A percentile compares a stretch with the other conserved stretches of the same genome.
These are phyloP conservation scores for Speoplatyrhinus poulsoni DNA, from an alignment of 2,113 vertebrate genomes.

Conservation along the genomic window DNA sequence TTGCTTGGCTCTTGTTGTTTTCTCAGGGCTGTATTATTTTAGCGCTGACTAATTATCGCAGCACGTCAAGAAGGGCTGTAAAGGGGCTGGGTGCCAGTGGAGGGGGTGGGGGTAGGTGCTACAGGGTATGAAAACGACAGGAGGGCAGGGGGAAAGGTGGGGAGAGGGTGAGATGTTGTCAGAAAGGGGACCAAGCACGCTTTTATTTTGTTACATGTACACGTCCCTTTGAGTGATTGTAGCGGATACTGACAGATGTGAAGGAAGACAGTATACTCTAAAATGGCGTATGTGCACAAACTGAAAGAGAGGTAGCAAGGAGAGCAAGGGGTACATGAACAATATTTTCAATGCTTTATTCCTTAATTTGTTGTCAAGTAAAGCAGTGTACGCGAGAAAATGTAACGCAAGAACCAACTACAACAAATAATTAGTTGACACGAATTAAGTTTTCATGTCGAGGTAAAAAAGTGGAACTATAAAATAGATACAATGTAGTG, in stretches of 20 bases:
- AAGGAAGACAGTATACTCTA: slow-evolving; percentile 28
- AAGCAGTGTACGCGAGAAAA: not conserved
- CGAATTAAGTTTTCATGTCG: too few species aligned
- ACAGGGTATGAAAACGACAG: slow-evolving; percentile 15
- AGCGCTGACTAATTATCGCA: slow-evolving; percentile 70
- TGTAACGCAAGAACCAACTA: not conserved
- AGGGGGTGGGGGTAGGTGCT: not conserved
- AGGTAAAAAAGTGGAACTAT: too few species aligned
- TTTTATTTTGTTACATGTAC: not conserved
- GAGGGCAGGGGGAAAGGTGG: slow-evolving; percentile 10
- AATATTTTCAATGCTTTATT: too few species aligned
- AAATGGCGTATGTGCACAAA: slow-evolving; percentile 50
- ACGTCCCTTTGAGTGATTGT: slow-evolving; percentile 16
- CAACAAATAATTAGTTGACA: too few species aligned
- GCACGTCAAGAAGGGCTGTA: slow-evolving; percentile 60
- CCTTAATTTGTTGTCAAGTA: too few species aligned
- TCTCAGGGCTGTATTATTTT: slow-evolving; percentile 69
- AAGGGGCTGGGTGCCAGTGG: slow-evolving; percentile 46
- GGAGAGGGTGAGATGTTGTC: slow-evolving; percentile 4
- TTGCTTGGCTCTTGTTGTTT: slow-evolving; percentile 61
- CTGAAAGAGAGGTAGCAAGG: slow-evolving; percentile 20
- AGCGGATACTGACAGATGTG: slow-evolving; percentile 13
- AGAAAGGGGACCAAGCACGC: slow-evolving; percentile 17
- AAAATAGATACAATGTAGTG: too few species aligned
- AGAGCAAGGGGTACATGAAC: too few species aligned